Percentiles rank a stretch among this genome's conserved stretches.
These are phyloP conservation scores for Alectura lathami DNA, from an alignment of 2,113 vertebrate genomes.

Conservation along the genomic window DNA sequence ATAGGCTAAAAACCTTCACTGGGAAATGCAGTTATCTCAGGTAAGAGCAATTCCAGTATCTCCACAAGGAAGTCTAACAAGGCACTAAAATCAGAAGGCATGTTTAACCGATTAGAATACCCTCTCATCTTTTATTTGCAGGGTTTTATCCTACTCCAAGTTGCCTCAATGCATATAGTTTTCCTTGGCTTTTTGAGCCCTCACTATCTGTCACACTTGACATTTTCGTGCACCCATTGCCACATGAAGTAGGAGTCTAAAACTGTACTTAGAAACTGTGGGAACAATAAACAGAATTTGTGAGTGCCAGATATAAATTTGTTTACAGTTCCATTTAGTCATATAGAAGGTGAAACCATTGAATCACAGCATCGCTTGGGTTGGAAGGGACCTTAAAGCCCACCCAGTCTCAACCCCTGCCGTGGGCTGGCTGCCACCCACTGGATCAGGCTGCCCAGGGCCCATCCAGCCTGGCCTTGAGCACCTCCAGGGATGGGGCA, in stretches of 20 bases:
- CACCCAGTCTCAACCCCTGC: not conserved
- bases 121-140: not conserved
- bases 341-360: not conserved
- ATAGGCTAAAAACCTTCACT: not conserved
- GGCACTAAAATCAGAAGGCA: not conserved
- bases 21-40: not conserved
- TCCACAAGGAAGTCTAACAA: not conserved
- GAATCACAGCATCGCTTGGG: not conserved
- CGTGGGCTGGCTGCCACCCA: not conserved
- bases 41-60: not conserved
- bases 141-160: not conserved
- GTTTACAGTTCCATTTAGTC: not conserved
- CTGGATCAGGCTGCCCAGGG: not conserved
- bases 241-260: not conserved
- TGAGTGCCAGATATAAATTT: not conserved
- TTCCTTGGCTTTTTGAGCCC: not conserved
- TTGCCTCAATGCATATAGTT: not conserved
- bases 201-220: not conserved
- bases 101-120: not conserved
- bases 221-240: not conserved
- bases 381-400: not conserved
- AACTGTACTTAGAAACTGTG: not conserved
- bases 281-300: slow-evolving; percentile 12
- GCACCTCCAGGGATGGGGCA: not conserved
- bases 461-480: not conserved